Conservation (phyloP, 2,797 vertebrate genomes). For the Myotis pilosus region DNA sequence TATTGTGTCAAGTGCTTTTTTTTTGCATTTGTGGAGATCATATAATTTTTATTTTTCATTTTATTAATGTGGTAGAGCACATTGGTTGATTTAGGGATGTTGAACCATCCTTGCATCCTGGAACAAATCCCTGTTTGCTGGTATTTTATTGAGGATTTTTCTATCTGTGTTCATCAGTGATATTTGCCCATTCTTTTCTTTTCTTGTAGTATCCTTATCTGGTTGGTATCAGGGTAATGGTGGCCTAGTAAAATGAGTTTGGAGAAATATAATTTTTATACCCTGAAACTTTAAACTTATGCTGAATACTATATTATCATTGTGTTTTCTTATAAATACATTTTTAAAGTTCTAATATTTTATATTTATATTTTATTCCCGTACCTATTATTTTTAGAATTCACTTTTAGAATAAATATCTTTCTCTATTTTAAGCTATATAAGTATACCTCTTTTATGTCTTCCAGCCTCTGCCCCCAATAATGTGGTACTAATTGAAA, state of each 20-base stretch:
- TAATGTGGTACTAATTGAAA: background rate
- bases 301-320: background rate
- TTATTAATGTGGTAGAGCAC: background rate
- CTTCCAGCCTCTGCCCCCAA: background rate
- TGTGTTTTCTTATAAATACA: conserved; percentile 24
- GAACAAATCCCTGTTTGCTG: background rate
- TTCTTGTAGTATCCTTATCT: background rate
- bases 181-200: background rate
- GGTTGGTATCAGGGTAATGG: background rate
- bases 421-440: background rate
- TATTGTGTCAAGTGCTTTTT: background rate
- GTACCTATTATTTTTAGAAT: background rate
- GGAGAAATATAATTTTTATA: conserved; percentile 14
- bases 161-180: background rate
- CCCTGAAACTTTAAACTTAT: background rate
- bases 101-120: background rate
- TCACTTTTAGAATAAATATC: background rate
- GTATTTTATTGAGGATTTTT: background rate
- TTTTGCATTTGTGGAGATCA: background rate
- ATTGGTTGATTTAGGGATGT: background rate
- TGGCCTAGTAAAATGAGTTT: background rate
- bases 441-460: background rate
- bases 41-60: background rate
- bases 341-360: conserved; percentile 1
- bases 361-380: background rate